These are phyloP conservation scores for Papilio elwesi DNA, from an alignment of 2,888 invertebrate genomes.

Conservation along the genomic window DNA sequence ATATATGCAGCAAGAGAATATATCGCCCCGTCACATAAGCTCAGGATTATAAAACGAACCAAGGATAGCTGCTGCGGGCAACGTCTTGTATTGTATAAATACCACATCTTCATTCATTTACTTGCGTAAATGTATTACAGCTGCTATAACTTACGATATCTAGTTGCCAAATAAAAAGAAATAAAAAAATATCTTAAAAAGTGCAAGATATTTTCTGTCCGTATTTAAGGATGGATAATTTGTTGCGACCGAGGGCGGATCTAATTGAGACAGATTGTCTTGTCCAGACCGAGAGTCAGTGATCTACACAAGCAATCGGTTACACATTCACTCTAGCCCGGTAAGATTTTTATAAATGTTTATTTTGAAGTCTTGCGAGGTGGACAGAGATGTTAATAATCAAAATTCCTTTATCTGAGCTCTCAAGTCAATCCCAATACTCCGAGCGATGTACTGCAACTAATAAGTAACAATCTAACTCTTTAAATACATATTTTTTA, in stretches of 20 bases:
- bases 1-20: background rate
- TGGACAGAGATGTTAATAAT: too few species aligned
- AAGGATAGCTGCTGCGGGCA: too few species aligned
- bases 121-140: too few species aligned
- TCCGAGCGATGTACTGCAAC: too few species aligned
- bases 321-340: background rate
- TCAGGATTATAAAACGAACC: too few species aligned
- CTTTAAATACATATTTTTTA: too few species aligned
- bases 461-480: too few species aligned
- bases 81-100: too few species aligned
- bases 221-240: background rate
- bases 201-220: background rate
- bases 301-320: constrained; percentile 5
- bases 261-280: constrained; percentile 15
- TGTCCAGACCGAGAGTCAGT: background rate
- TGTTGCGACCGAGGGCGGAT: background rate
- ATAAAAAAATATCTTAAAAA: background rate
- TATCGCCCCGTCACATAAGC: background rate
- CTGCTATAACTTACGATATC: too few species aligned
- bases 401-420: too few species aligned
- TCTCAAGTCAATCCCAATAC: too few species aligned
- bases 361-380: background rate
- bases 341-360: background rate
- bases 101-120: too few species aligned
- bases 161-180: background rate